Conservation (phyloP, 2,888 invertebrate species). For the Scaeva pyrastri region DNA sequence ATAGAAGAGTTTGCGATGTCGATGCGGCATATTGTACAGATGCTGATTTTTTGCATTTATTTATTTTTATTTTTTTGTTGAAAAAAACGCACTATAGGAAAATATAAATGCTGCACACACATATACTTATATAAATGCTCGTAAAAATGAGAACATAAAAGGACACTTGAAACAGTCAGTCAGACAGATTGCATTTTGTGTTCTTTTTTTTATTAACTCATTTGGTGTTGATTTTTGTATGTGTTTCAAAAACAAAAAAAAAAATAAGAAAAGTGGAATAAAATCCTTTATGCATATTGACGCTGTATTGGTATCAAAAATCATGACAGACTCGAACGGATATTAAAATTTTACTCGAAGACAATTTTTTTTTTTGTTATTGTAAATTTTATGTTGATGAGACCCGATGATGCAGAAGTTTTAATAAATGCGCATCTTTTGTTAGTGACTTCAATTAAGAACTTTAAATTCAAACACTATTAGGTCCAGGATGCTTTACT, state of each 20-base stretch:
- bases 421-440: constrained; percentile 1
- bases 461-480: background rate
- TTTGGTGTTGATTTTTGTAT: constrained; percentile 56
- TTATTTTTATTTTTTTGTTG: constrained; percentile 18
- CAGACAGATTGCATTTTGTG: constrained; percentile 75
- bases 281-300: constrained; percentile 57
- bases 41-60: background rate
- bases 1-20: constrained; percentile 27
- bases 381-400: background rate
- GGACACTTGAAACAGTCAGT: constrained; percentile 75
- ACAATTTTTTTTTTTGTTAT: background rate
- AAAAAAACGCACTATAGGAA: constrained; percentile 55
- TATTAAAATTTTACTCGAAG: constrained; percentile 68
- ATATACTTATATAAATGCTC: background rate
- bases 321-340: constrained; percentile 64
- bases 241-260: background rate
- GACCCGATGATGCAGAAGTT: background rate
- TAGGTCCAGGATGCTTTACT: too few species aligned
- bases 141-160: constrained; percentile 65
- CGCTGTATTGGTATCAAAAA: constrained; percentile 40
- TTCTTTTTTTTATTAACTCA: constrained; percentile 45
- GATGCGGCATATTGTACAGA: constrained; percentile 27
- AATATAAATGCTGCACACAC: background rate
- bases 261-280: too few species aligned
- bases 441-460: background rate